Conservation (phyloP, 1,140 invertebrate species). For the Pollicipes pollicipes region DNA sequence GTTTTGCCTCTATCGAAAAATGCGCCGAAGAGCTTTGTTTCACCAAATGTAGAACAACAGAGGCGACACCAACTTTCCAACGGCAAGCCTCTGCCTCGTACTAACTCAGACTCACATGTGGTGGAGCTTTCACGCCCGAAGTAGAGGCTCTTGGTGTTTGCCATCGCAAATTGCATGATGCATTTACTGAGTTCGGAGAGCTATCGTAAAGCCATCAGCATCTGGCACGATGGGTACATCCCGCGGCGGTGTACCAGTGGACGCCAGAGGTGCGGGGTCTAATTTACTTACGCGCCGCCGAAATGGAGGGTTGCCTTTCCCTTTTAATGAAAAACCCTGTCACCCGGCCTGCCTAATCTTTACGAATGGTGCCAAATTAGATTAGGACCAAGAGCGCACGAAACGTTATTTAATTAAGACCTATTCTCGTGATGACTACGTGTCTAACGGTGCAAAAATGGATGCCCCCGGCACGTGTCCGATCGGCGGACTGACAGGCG, state of each 20-base stretch:
- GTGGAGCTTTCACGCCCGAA: no score
- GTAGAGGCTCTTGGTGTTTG: no score
- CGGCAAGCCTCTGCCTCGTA: no score
- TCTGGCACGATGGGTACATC: not conserved
- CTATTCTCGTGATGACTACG: not conserved
- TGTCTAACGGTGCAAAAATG: not conserved
- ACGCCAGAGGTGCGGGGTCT: not conserved
- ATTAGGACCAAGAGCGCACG: not conserved
- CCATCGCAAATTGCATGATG: no score
- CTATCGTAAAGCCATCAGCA: not conserved
- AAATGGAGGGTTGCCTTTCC: not conserved
- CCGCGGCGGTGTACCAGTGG: not conserved
- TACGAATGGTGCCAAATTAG: not conserved
- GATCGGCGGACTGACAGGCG: not conserved
- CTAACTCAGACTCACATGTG: no score
- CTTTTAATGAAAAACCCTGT: constrained; percentile 2
- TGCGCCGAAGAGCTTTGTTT: no score
- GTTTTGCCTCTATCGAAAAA: no score
- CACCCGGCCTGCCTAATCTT: not conserved
- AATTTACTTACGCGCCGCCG: not conserved
- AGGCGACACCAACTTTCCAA: no score
- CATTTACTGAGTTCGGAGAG: no score
- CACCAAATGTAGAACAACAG: no score
- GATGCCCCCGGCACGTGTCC: not conserved
- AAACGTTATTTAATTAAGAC: not conserved